Evolutionary conservation across 2,113 vertebrate species (phyloP), one percentile per base, ranked within the genome.

Genomic region (Euleptes europaea): DNA sequence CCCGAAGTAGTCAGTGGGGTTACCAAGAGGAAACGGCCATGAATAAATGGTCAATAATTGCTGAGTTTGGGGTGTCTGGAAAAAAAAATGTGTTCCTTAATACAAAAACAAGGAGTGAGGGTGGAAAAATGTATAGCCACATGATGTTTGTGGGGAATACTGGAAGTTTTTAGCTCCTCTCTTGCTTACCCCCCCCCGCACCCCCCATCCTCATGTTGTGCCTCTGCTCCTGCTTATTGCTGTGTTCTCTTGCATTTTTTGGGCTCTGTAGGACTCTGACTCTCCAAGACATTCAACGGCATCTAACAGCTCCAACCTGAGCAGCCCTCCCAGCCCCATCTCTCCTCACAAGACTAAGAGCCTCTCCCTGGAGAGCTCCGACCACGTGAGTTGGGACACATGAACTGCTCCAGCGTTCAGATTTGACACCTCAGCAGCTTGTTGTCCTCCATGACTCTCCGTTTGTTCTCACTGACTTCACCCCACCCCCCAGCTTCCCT

Each of bases 261-360:
- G 63, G 78, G 71, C 4, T 4, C 92, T 93, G 11, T 96, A 99
- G 98, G 99, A 99, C 94, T 99, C 99, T 0, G 99, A 99, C 90
- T 99, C 99, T 54, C 98, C 98, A 0, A 97, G 98, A 85, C 99
- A 99, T 94, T 99, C 99, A 71, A 99, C 98, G 0, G 99, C 99
- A 81, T 99, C 99, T 4, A 99, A 99, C 97, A 99, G 99, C 94
- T 99, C 99, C 93, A 99, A 98, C 95, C 98, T 99, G 96, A 99
- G 99, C 97, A 99, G 99, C 94, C 99, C 99, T 11, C 98, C 98
- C 66, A 99, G 98, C 93, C 99, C 98, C 0, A 94, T 97, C 84
- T 99, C 98, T 54, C 99, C 98, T 80, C 98, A 97, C 95, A 99
- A 99, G 95, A 98, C 98, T 95, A 99, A 99, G 97, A 98, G 98